Conservation (phyloP, 2,113 vertebrate genomes). For the Platichthys stellatus region DNA sequence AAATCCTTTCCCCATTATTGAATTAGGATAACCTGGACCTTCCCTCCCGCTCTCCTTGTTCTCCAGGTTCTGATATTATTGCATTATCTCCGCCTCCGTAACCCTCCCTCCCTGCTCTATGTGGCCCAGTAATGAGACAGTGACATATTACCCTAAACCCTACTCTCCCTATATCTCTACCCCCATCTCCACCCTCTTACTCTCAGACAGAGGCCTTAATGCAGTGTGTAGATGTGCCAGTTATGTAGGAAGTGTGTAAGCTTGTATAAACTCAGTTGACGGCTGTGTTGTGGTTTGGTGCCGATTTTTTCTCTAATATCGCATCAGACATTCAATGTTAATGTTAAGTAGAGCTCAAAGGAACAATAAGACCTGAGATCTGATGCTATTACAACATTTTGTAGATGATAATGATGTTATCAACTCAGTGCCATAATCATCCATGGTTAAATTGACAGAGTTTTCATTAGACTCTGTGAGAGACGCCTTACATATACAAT, state of each 20-base stretch:
- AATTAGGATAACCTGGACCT: conserved; percentile 64
- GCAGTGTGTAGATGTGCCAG: conserved; percentile 28
- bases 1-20: conserved; percentile 53
- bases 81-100: conserved; percentile 58
- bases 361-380: background rate
- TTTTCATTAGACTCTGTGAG: too few relatives aligned
- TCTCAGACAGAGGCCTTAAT: conserved; percentile 22
- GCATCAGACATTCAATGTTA: conserved; percentile 49
- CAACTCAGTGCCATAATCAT: too few relatives aligned
- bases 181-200: conserved; percentile 5
- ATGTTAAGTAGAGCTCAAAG: conserved; percentile 38
- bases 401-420: background rate
- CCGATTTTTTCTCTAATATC: conserved; percentile 62
- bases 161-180: conserved; percentile 28
- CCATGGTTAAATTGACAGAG: too few relatives aligned
- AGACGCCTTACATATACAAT: too few relatives aligned
- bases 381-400: conserved; percentile 7
- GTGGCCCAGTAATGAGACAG: conserved; percentile 71
- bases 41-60: conserved; percentile 24
- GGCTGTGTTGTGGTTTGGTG: conserved; percentile 48
- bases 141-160: conserved; percentile 68
- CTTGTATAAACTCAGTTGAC: conserved; percentile 39
- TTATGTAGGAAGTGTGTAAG: conserved; percentile 30
- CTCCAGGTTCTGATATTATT: conserved; percentile 52
- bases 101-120: conserved; percentile 45